Evolutionary conservation across 2,888 invertebrate genomes (phyloP), one percentile per base, ranked within the genome.

Genomic region (Hybos culiciformis): DNA sequence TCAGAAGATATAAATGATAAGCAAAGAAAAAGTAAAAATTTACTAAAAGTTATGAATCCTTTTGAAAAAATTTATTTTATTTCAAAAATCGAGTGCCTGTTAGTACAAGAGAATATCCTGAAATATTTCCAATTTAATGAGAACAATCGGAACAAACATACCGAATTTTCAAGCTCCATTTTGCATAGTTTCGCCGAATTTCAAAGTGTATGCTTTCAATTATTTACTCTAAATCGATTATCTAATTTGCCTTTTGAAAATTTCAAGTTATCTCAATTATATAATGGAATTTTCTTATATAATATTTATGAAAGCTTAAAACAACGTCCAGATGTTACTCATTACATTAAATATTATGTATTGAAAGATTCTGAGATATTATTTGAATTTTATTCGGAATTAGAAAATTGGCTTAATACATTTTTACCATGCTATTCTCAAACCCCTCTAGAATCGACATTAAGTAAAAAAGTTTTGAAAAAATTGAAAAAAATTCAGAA

Each of bases 221-320:
- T 67, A 2, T 56, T 55, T 31, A 56, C 57, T 0, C 49, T 87
- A 9, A 86, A 86, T 64, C 68, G 66, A 2, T 55, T 86, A 31
- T 70, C 85, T 40, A 67, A 71, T 44, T 68, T 62, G 44, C 79
- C 80, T 0, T 77, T 75, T 54, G 56, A 68, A 26, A 61, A 67
- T 49, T 71, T 75, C 32, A 63, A 69, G 29, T 70, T 80, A 55
- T 72, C 73, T n/a, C 73, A 75, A 53, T 68, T 75, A 47, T 83
- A 73, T 51, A 80, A 83, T 61, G 85, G 86, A 0, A 80, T 83
- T 1, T 78, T 85, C 61, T 59, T 82, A 2, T 86, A 85, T 54
- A 86, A 86, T 66, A 63, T 81, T 20, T 77, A 76, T 45, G 62
- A 65, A 21, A 74, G 77, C 61, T 68, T 85, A 38, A 73, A 72